These are phyloP conservation scores for Ptychoptera albimana DNA, from an alignment of 2,888 invertebrate species.

Conservation along the genomic window DNA sequence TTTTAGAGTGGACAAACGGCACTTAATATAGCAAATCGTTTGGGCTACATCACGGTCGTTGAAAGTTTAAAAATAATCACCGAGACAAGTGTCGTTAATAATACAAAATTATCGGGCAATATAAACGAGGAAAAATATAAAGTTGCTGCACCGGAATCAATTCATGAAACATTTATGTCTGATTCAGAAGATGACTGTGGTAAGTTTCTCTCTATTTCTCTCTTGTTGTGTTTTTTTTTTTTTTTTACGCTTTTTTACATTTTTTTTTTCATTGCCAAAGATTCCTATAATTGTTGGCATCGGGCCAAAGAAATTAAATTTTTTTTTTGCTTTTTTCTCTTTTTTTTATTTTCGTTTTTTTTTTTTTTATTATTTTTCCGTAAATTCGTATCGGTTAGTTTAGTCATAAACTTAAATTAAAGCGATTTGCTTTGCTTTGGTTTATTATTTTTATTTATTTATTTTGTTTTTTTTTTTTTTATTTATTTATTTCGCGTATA, in stretches of 20 bases:
- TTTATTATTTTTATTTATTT: too few species aligned
- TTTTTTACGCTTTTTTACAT: background rate
- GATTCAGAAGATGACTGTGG: slow-evolving; percentile 99
- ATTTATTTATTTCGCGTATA: too few species aligned
- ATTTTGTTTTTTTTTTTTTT: too few species aligned
- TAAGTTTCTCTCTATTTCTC: slow-evolving; percentile 17
- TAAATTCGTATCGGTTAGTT: too few species aligned
- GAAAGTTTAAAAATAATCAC: slow-evolving; percentile 90
- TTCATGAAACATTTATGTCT: slow-evolving; percentile 97
- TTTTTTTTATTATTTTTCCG: too few species aligned
- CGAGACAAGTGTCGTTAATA: slow-evolving; percentile 52
- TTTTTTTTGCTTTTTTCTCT: too few species aligned
- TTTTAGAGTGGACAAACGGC: slow-evolving; percentile 90
- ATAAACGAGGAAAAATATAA: slow-evolving; percentile 83
- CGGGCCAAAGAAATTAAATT: background rate
- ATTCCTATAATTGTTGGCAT: slow-evolving; percentile 32
- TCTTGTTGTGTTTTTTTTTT: too few species aligned
- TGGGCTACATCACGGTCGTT: slow-evolving; percentile 96
- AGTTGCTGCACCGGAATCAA: slow-evolving; percentile 93
- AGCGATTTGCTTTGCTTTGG: too few species aligned
- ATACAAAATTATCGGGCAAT: slow-evolving; percentile 32
- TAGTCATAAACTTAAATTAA: too few species aligned
- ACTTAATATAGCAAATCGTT: slow-evolving; percentile 85
- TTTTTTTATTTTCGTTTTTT: too few species aligned
- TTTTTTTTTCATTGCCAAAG: background rate